Evolutionary conservation across 2,888 invertebrate species (phyloP).

Genomic region (Leucophora obtusa): DNA sequence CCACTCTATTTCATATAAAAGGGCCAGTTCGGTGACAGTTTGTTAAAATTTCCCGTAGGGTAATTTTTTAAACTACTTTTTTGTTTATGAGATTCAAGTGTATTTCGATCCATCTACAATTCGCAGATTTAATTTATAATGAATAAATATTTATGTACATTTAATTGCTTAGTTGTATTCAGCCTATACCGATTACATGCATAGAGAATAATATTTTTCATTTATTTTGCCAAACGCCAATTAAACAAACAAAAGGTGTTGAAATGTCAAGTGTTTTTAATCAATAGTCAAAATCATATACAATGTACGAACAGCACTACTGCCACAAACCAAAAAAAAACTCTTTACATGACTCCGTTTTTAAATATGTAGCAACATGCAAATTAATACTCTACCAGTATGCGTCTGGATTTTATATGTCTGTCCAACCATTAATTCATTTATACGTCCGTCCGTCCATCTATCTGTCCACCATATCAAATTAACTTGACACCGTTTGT

Average conservation of each 20-base stretch:
- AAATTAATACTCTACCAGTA: slow-evolving; percentile 49
- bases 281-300: slow-evolving; percentile 55
- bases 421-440: neutral
- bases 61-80: too few relatives aligned
- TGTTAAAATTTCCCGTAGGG: too few relatives aligned
- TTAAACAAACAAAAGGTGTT: slow-evolving; percentile 64
- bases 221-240: slow-evolving; percentile 31
- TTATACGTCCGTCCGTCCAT: neutral
- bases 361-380: slow-evolving; percentile 34
- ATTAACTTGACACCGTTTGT: slow-evolving; percentile 55
- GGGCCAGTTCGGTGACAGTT: too few relatives aligned
- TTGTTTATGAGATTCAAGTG: too few relatives aligned
- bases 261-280: slow-evolving; percentile 66
- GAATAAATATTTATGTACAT: neutral
- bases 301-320: slow-evolving; percentile 25
- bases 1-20: too few relatives aligned
- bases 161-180: neutral
- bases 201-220: neutral
- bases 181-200: neutral
- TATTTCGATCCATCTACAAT: too few relatives aligned
- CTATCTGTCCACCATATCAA: slow-evolving; percentile 48
- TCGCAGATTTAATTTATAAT: neutral
- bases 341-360: slow-evolving; percentile 22
- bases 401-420: slow-evolving; percentile 10
- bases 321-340: slow-evolving; percentile 14